Evolutionary conservation across 1,140 invertebrate genomes (phyloP).

Genomic region (Drosophila nasuta): DNA sequence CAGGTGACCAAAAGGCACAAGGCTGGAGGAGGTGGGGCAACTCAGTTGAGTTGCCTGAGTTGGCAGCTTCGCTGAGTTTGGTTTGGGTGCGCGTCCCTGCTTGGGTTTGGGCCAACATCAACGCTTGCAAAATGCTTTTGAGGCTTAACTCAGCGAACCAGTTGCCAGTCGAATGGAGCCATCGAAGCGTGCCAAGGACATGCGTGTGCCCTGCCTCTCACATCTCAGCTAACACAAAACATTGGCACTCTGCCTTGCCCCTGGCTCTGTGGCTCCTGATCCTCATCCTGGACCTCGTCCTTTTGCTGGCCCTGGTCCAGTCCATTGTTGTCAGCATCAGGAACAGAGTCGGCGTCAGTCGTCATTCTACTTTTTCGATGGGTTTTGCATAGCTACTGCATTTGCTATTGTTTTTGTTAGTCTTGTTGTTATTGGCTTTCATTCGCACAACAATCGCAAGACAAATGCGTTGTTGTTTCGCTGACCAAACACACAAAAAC

Average conservation of each 20-base stretch:
- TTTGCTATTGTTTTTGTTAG: background rate
- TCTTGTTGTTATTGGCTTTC: conserved; percentile 17
- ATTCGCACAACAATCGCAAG: conserved; percentile 40
- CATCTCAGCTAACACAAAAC: background rate
- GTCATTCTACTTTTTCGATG: conserved; percentile 45
- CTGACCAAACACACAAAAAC: conserved; percentile 2
- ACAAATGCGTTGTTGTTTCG: conserved; percentile 42
- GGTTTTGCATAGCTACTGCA: conserved; percentile 19
- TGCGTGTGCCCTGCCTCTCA: conserved; percentile 19
- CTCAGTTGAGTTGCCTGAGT: background rate
- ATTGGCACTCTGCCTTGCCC: background rate
- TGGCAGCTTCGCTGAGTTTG: background rate
- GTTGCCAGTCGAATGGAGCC: conserved; percentile 35
- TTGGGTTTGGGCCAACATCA: conserved; percentile 20
- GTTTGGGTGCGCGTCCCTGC: background rate
- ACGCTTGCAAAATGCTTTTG: conserved; percentile 51
- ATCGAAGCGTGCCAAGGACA: conserved; percentile 64
- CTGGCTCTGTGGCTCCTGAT: too few relatives aligned
- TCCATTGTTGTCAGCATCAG: conserved; percentile 32
- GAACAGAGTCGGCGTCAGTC: conserved; percentile 16
- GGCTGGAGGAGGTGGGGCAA: background rate
- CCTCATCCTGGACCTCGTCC: too few relatives aligned
- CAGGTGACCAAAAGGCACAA: conserved; percentile 10
- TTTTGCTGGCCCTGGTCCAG: too few relatives aligned
- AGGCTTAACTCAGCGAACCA: conserved; percentile 49